These are phyloP conservation scores for Diploscapter pachys DNA, from an alignment of 1,140 invertebrate genomes.

Conservation along the genomic window DNA sequence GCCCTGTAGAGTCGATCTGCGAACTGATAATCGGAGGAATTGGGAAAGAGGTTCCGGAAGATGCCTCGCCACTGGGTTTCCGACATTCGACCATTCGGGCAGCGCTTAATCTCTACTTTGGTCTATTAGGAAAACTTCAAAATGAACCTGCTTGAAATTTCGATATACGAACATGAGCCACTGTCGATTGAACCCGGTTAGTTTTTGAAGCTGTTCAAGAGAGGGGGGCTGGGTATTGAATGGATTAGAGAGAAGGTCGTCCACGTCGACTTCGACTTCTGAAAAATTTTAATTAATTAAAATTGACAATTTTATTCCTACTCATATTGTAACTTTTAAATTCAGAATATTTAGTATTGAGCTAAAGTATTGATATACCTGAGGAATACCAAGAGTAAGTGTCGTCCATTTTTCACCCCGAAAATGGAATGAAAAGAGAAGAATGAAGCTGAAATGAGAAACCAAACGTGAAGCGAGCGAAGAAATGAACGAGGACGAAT, in stretches of 20 bases:
- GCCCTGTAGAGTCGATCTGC: constrained; percentile 41
- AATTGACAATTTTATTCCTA: too few species aligned
- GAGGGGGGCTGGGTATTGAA: constrained; percentile 50
- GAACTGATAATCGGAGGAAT: constrained; percentile 42
- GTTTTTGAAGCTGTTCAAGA: constrained; percentile 37
- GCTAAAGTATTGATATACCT: too few species aligned
- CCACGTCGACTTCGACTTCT: constrained; percentile 50
- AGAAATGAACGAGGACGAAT: too few species aligned
- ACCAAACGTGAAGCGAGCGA: too few species aligned
- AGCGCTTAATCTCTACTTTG: constrained; percentile 27
- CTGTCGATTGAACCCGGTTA: constrained; percentile 44
- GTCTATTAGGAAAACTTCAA: not conserved
- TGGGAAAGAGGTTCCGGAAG: constrained; percentile 41
- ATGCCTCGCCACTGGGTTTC: constrained; percentile 38
- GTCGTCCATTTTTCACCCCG: too few species aligned
- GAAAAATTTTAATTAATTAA: not conserved
- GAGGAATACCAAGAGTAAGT: too few species aligned
- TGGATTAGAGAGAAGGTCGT: constrained; percentile 42
- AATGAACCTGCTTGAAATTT: constrained; percentile 46
- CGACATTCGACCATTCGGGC: constrained; percentile 42
- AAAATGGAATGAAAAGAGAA: too few species aligned
- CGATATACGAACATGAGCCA: constrained; percentile 49
- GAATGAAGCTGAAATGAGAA: too few species aligned
- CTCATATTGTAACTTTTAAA: too few species aligned
- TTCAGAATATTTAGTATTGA: too few species aligned